Percentiles rank a stretch among this genome's conserved stretches.
Conservation (phyloP, 2,113 vertebrate genomes). For the Microtus ochrogaster region DNA sequence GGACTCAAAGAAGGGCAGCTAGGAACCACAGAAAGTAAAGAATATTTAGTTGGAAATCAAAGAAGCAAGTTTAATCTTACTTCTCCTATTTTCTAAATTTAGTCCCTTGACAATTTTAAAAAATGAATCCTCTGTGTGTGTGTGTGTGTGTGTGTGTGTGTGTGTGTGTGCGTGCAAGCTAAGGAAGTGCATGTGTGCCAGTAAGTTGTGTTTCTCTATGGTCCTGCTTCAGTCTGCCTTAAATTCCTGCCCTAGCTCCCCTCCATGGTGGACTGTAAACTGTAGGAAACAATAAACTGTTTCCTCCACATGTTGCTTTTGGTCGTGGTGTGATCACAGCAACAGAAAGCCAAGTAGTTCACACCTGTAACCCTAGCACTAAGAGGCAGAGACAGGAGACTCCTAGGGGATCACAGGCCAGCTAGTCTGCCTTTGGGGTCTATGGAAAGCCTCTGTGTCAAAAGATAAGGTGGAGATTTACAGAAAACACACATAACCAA, state of each 20-base stretch:
- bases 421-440: not conserved
- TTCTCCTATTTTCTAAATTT: not conserved
- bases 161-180: accelerated
- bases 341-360: not conserved
- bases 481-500: not conserved
- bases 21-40: not conserved
- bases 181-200: not conserved
- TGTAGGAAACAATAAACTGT: not conserved
- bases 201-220: too few species aligned
- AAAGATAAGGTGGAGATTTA: not conserved
- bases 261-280: not conserved
- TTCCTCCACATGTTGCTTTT: not conserved
- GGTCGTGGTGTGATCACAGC: not conserved
- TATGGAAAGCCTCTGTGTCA: not conserved
- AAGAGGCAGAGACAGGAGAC: not conserved
- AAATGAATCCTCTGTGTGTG: not conserved
- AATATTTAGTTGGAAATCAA: not conserved
- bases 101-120: not conserved
- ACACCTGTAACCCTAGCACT: not conserved
- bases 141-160: not conserved
- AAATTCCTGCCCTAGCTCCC: not conserved
- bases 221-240: not conserved
- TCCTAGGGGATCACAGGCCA: not conserved
- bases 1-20: not conserved
- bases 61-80: not conserved